These are phyloP conservation scores for Troglohyphantes excavatus DNA, from an alignment of 2,888 invertebrate species.

Conservation along the genomic window DNA sequence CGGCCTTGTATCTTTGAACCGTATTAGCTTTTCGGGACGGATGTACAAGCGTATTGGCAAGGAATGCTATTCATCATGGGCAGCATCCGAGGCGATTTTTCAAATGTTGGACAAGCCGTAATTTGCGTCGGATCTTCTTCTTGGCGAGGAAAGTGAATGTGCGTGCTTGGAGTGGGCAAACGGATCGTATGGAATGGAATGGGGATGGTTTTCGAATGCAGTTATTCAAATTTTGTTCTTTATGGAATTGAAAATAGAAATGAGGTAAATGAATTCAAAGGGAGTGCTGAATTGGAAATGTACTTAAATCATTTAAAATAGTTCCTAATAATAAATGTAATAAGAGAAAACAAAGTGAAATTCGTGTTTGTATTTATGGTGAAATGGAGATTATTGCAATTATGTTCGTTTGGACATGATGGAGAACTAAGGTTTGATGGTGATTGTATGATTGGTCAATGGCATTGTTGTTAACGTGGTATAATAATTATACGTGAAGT, in stretches of 20 bases:
- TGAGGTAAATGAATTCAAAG: background rate
- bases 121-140: background rate
- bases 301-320: too few species aligned
- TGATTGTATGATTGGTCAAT: too few species aligned
- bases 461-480: too few species aligned
- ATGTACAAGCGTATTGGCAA: conserved; percentile 4
- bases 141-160: background rate
- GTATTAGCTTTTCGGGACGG: conserved; percentile 43
- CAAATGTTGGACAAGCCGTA: conserved; percentile 5
- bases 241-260: background rate
- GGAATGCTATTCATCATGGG: conserved; percentile 18
- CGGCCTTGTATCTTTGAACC: conserved; percentile 64
- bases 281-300: too few species aligned
- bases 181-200: background rate
- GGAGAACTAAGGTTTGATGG: too few species aligned
- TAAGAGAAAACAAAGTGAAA: too few species aligned
- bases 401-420: too few species aligned
- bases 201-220: background rate
- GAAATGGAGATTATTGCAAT: too few species aligned
- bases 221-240: background rate
- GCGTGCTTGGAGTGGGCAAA: conserved; percentile 9
- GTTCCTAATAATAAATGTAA: too few species aligned
- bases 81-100: background rate
- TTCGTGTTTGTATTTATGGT: too few species aligned
- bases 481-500: too few species aligned